These are phyloP conservation scores for Brachypodius melanocephalos DNA, from an alignment of 2,113 vertebrate species.

Conservation along the genomic window DNA sequence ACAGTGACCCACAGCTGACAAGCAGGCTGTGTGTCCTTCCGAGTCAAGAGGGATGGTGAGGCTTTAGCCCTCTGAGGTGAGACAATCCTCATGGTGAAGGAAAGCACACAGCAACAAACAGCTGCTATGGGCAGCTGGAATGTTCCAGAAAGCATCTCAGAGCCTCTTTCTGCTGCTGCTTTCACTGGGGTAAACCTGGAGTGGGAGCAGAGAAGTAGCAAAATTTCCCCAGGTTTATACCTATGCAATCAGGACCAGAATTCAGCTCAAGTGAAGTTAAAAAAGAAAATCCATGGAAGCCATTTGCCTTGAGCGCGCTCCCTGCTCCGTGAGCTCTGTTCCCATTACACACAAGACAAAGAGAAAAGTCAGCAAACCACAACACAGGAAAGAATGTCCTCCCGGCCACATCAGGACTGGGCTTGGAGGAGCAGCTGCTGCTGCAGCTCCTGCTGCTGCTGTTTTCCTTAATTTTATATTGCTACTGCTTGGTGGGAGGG, in stretches of 20 bases:
- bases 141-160: background rate
- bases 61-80: background rate
- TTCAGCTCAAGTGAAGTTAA: background rate
- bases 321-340: background rate
- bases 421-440: background rate
- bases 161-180: background rate
- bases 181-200: background rate
- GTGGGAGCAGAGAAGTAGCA: background rate
- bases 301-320: background rate
- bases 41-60: background rate
- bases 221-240: background rate
- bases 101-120: background rate
- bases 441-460: background rate
- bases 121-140: background rate
- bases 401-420: background rate
- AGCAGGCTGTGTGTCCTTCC: fast-evolving
- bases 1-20: background rate
- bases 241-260: background rate
- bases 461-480: slow-evolving; percentile 5
- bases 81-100: background rate
- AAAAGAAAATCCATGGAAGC: background rate
- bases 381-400: slow-evolving; percentile 48
- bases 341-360: background rate
- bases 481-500: background rate
- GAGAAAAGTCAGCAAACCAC: slow-evolving; percentile 60